Conservation (phyloP, 2,797 vertebrate species). For the Poeciliopsis paucimaculata region DNA sequence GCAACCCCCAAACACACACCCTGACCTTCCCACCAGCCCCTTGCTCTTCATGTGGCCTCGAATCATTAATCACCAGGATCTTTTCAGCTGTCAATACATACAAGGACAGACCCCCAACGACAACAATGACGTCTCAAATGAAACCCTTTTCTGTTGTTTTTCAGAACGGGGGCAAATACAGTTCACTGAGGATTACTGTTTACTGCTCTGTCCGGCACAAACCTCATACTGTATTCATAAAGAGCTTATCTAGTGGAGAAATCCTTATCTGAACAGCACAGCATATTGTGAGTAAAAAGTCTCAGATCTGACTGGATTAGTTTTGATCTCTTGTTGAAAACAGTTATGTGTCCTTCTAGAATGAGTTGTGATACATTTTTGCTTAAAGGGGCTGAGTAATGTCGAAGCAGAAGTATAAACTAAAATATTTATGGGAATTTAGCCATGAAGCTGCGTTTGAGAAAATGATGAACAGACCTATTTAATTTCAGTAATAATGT, state of each 20-base stretch:
- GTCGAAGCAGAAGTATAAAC: slow-evolving; percentile 7
- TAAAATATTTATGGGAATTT: slow-evolving; percentile 16
- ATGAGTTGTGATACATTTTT: slow-evolving; percentile 19
- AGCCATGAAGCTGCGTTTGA: slow-evolving; percentile 18
- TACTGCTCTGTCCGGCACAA: slow-evolving; percentile 61
- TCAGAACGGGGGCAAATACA: slow-evolving; percentile 69
- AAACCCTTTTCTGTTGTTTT: slow-evolving; percentile 48
- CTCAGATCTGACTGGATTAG: slow-evolving; percentile 39
- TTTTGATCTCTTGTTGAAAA: slow-evolving; percentile 44
- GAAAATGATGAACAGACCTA: slow-evolving; percentile 19
- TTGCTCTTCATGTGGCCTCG: slow-evolving; percentile 64
- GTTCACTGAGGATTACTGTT: slow-evolving; percentile 75
- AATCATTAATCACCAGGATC: slow-evolving; percentile 91
- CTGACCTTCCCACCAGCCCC: slow-evolving; percentile 6
- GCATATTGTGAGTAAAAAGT: slow-evolving; percentile 64
- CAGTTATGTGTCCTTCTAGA: slow-evolving; percentile 29
- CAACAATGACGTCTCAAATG: slow-evolving; percentile 82
- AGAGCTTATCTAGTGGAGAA: slow-evolving; percentile 73
- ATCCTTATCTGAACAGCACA: slow-evolving; percentile 55
- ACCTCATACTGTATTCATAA: slow-evolving; percentile 78
- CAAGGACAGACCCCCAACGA: slow-evolving; percentile 83
- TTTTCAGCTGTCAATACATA: slow-evolving; percentile 89
- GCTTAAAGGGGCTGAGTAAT: background rate
- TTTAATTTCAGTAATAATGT: slow-evolving; percentile 28
- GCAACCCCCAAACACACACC: slow-evolving; percentile 32